Base-by-base conservation (phyloP, 2,113 vertebrate species). In the Triplophysa dalaica region DNA sequence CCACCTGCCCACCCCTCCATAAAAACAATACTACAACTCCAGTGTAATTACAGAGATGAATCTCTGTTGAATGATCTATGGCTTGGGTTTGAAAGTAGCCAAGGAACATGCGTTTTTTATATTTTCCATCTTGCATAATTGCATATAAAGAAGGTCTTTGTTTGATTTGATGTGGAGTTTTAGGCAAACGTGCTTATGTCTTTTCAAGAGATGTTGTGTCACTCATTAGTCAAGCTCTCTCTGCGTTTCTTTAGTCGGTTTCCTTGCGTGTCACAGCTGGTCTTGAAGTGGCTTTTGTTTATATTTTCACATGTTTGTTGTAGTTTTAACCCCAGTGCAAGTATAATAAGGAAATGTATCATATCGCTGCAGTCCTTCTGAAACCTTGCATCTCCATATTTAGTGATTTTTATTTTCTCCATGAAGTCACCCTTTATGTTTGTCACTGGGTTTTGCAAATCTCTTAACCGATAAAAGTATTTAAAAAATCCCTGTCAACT, bases 71-170 rank as follows among this genome's bases (percentile, higher is more conserved):
- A 29, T 60, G 48, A 64, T 76, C 61, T 64, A 50, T 22, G 60
- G 45, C 48, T 52, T 76, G 24, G 16, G 29, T 24, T 21, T 24
- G 38, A 65, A 75, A 77, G 22, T 48, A 54, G 26, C 21, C 24
- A 63, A 50, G 73, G 45, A 63, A 45, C 14, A 48, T 12, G 4
- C 8, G 10, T 65, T 52, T 45, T 38, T 76, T 63, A 48, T 19
- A 26, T 12, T 75, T 63, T 79, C 61, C 21, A 41, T 73, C 26
- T 73, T 56, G 69, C 17, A n/a, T 65, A 73, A 80, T 54, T 43
- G 4, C 29, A 3, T 24, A 64, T 64, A 7, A 41, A 24, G 50
- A 1, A 7, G 5, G 24, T 9, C 62, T 80, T 63, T 63, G 60
- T 64, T 72, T 52, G 48, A 33, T 33, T 70, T 64, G 45, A 52